Evolutionary conservation across 2,113 vertebrate species (phyloP), one percentile per base, ranked within the genome.

Genomic region (Callaeas wilsoni): DNA sequence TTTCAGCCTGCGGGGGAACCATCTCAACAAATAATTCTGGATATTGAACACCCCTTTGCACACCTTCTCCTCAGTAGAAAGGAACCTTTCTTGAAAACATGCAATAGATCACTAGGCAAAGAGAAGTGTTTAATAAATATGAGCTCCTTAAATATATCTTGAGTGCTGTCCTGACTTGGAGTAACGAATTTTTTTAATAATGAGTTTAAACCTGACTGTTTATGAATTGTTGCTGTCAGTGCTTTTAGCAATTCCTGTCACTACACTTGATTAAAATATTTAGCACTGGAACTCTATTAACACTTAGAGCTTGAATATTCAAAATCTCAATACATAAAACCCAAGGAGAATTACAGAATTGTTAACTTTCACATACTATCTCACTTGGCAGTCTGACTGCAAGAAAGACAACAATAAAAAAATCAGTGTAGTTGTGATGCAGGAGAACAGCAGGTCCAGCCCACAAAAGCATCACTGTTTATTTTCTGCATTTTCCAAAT

Each of bases 1-100:
- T 46, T 57, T 76, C 62, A 47, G n/a, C 27, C 42, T n/a, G 14
- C 0, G 0, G 17, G 8, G 2, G 26, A 89, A 37, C 22, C 0
- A 0, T 32, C 49, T 62, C 53, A 53, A 46, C 32, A 62, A 56
- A 49, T 26, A 32, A 78, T 41, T 76, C 27, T 42, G 30, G 18
- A 6, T 47, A 57, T 35, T 44, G 26, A 62, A 62, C 26, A 57
- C 2, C 4, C 5, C 5, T 82, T 53, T 60, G 42, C 4, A 3
- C 29, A 75, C 35, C 33, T 76, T 64, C 59, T 65, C 33, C 47
- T 81, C 35, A 33, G n/a, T 2, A 79, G 41, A 60, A 75, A 74
- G 27, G 32, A 75, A 57, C 15, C 2, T 47, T 49, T 37, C 18
- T 20, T 60, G 18, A 27, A 57, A 74, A 68, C 68, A 59, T 5